Evolutionary conservation across 2,113 vertebrate species (phyloP).

Genomic region (Progne subis): DNA sequence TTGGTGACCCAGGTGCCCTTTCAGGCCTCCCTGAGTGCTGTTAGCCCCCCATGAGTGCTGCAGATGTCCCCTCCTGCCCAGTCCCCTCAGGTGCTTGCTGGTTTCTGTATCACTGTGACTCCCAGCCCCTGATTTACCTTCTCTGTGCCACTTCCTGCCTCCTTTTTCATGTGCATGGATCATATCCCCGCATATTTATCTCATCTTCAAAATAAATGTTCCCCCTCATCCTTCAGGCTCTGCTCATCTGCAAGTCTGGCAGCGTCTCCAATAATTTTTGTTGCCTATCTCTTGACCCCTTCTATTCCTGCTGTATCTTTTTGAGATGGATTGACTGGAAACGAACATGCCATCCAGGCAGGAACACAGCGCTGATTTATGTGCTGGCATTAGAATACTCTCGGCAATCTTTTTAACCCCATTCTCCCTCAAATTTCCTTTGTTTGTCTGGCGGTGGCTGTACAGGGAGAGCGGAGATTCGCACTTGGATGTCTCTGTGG

Average conservation of each 20-base stretch:
- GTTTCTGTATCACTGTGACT: not conserved
- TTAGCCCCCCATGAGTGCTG: not conserved
- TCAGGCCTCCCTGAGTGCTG: not conserved
- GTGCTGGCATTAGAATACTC: not conserved
- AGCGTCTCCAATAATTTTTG: constrained; percentile 20
- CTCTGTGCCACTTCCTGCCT: not conserved
- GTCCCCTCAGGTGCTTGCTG: not conserved
- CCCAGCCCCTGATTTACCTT: constrained; percentile 15
- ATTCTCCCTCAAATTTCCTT: not conserved
- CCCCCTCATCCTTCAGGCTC: constrained; percentile 30
- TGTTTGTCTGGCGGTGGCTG: not conserved
- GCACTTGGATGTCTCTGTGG: not conserved
- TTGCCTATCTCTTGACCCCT: constrained; percentile 25
- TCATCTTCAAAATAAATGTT: constrained; percentile 47
- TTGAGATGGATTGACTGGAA: constrained; percentile 23
- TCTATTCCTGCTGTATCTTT: constrained; percentile 13
- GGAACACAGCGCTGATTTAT: constrained; percentile 7
- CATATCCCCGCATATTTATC: constrained; percentile 28
- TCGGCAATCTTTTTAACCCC: constrained; percentile 36
- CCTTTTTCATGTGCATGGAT: not conserved
- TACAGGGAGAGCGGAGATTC: not conserved
- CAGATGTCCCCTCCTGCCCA: not conserved
- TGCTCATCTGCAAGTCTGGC: constrained; percentile 9
- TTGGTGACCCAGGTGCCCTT: not conserved
- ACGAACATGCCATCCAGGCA: not conserved